Percentiles rank a stretch among this genome's conserved stretches.
Conservation (phyloP, 2,113 vertebrate genomes). For the Machaerirhynchus nigripectus region DNA sequence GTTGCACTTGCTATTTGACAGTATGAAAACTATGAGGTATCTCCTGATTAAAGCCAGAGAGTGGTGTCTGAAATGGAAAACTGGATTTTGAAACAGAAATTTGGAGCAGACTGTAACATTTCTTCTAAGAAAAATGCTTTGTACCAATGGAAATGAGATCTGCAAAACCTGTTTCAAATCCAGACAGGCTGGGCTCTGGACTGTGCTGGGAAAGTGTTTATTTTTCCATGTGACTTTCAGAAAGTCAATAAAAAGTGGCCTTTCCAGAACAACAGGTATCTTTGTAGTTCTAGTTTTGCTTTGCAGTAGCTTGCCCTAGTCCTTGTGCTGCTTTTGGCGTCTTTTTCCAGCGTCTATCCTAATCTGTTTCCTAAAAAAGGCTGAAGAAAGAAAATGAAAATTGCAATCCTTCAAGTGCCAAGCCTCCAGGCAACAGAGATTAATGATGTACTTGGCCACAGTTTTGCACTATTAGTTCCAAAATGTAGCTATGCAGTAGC, state of each 20-base stretch:
- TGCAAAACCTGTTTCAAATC: neutral
- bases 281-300: neutral
- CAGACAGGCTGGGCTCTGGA: neutral
- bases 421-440: neutral
- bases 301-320: neutral
- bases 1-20: neutral
- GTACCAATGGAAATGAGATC: neutral
- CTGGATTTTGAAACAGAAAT: neutral
- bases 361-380: neutral
- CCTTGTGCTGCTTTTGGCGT: neutral
- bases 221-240: conserved; percentile 15
- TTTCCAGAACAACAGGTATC: conserved; percentile 25
- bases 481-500: neutral
- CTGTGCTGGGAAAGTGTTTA: neutral
- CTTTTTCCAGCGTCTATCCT: neutral
- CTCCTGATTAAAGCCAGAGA: neutral
- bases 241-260: neutral
- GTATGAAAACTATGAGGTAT: neutral
- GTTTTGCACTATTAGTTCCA: neutral
- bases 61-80: neutral
- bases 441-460: neutral
- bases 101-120: neutral
- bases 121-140: neutral
- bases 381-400: neutral
- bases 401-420: neutral